A percentile compares a stretch with the other conserved stretches of the same genome.
Evolutionary conservation across 2,113 vertebrate species (phyloP).

Genomic region (Mastomys coucha): DNA sequence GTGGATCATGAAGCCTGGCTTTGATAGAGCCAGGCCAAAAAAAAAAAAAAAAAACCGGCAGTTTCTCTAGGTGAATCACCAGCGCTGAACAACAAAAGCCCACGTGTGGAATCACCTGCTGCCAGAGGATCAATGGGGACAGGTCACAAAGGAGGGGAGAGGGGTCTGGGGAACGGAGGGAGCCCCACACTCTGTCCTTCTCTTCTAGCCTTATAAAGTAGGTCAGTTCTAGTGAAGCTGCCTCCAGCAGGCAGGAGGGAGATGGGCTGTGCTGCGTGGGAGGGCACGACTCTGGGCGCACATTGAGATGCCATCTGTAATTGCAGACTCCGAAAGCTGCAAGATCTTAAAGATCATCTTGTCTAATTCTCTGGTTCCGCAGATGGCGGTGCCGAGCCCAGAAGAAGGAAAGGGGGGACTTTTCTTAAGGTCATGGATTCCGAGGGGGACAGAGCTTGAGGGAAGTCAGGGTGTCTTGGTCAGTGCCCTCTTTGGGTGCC

Average conservation of each 20-base stretch:
- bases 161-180: background rate
- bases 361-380: conserved; percentile 62
- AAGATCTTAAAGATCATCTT: conserved; percentile 66
- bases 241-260: conserved; percentile 50
- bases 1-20: background rate
- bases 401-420: background rate
- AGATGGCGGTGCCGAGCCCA: conserved; percentile 52
- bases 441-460: background rate
- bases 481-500: background rate
- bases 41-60: conserved; percentile 40
- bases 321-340: conserved; percentile 49
- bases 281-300: conserved; percentile 63
- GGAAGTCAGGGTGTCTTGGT: background rate
- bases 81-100: background rate
- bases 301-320: conserved; percentile 81
- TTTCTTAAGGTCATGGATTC: conserved; percentile 31
- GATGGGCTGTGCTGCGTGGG: conserved; percentile 72
- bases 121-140: background rate
- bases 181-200: background rate
- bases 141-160: background rate
- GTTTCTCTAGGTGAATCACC: conserved; percentile 45
- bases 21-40: conserved; percentile 8
- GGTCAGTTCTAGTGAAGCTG: conserved; percentile 70
- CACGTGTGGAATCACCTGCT: background rate
- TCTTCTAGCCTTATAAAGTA: conserved; percentile 62